Evolutionary conservation across 2,113 vertebrate genomes (phyloP), one percentile per base, ranked within the genome.

Genomic region (Bungarus multicinctus): DNA sequence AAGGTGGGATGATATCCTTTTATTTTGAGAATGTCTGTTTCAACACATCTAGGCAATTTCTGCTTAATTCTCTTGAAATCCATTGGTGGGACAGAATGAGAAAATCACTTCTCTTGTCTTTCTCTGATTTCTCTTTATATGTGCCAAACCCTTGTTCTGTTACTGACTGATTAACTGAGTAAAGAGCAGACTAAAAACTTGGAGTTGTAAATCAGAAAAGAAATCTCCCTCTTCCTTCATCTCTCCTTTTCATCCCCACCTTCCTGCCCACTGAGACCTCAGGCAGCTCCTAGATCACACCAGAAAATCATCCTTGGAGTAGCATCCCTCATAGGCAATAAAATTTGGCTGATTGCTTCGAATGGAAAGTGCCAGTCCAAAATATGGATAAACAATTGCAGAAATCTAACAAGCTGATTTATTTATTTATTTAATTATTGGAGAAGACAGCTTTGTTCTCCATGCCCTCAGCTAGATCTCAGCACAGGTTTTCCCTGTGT

Each of bases 361-460:
- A 90, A 6, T 43, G 0, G 30, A 25, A 0, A 0, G 0, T 20
- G 74, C 69, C 94, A 93, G 88, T 74, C 55, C 47, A 0, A 0
- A 6, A 1, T 0, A 53, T 85, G 81, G 20, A 30, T 34, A 25
- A 53, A 90, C 4, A 0, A 0, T 57, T 93, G 87, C 47, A 39
- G 43, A 25, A 7, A 34, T 74, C 91, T 92, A 55, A 55, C 12
- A 85, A 47, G 16, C 16, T 86, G 81, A 27, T 39, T 89, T 69
- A 50, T 50, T 50, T 50, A 50, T 50, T 50, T 50, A 43, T 43
- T 43, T 43, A 43, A 2, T 43, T 43, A 50, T 50, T 50, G 47
- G 47, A 8, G 47, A 91, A 81, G 54, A 45, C 27, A 86, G 47
- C 60, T 58, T 81, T 27, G 10, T 64, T 52, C 20, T n/a, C 3